These are phyloP conservation scores for Melanophora roralis DNA, from an alignment of 2,888 invertebrate species.

Conservation along the genomic window DNA sequence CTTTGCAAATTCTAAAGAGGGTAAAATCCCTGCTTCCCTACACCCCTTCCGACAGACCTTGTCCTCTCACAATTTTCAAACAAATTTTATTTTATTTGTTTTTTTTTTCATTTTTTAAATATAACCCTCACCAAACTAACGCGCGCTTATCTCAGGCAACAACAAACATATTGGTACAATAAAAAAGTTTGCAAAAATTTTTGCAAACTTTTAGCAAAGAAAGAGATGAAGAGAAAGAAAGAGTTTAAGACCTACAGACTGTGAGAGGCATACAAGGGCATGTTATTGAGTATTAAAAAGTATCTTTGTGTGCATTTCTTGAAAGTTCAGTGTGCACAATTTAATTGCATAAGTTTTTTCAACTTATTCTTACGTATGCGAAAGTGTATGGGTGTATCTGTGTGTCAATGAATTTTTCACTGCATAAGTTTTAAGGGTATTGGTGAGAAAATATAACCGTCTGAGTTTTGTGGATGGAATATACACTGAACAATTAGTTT, in stretches of 20 bases:
- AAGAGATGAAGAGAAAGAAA: not conserved
- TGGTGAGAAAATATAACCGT: conserved; percentile 39
- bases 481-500: conserved; percentile 30
- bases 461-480: conserved; percentile 44
- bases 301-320: conserved; percentile 45
- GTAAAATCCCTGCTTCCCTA: conserved; percentile 5
- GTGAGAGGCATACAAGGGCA: not conserved
- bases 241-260: not conserved
- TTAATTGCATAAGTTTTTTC: conserved; percentile 29
- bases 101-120: conserved; percentile 39
- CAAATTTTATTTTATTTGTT: not conserved
- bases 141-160: conserved; percentile 52
- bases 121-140: conserved; percentile 61
- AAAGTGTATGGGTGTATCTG: conserved; percentile 31
- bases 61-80: not conserved
- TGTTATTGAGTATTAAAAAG: conserved; percentile 21
- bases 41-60: not conserved
- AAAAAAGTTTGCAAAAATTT: conserved; percentile 55
- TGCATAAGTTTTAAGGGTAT: conserved; percentile 22
- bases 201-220: conserved; percentile 19
- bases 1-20: conserved; percentile 71
- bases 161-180: not conserved
- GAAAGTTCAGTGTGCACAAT: conserved; percentile 55
- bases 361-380: conserved; percentile 5
- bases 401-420: conserved; percentile 31